phyloP scores from a whole-genome alignment of 1,140 invertebrate species.

The Danaus melanippus region DNA sequence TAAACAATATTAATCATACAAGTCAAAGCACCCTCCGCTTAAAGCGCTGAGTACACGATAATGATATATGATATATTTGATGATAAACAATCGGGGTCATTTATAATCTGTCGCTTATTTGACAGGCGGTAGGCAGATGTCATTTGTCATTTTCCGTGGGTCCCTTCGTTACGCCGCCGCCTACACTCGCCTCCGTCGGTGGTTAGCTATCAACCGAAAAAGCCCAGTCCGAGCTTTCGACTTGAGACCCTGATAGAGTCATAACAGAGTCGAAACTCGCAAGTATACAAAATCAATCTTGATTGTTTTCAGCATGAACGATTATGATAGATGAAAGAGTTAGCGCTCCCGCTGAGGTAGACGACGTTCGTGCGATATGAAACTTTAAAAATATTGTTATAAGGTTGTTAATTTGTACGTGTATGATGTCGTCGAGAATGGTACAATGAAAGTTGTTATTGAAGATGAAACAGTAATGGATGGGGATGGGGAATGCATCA shows the following conservation, averaged over 20 bases:
- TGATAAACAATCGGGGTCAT: constrained; percentile 74
- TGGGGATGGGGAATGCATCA: constrained; percentile 68
- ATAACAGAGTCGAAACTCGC: constrained; percentile 26
- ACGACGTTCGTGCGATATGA: constrained; percentile 21
- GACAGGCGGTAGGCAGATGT: constrained; percentile 74
- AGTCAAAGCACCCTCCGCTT: constrained; percentile 46
- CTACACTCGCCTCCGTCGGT: constrained; percentile 58
- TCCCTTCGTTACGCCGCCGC: constrained; percentile 69
- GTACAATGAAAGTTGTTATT: constrained; percentile 64
- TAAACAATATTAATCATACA: constrained; percentile 69
- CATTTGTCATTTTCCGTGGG: constrained; percentile 73
- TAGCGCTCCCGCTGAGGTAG: constrained; percentile 62
- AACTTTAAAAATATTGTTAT: constrained; percentile 28
- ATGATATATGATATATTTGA: constrained; percentile 73
- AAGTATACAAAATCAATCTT: constrained; percentile 58
- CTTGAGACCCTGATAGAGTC: constrained; percentile 24
- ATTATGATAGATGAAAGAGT: constrained; percentile 73
- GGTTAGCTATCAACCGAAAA: constrained; percentile 66
- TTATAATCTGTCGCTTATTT: constrained; percentile 74
- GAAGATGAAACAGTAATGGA: constrained; percentile 71
- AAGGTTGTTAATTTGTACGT: constrained; percentile 31
- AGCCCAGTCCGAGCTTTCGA: constrained; percentile 24
- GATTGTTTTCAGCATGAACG: constrained; percentile 72
- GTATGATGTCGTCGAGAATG: constrained; percentile 25
- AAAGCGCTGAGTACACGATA: constrained; percentile 60